Evolutionary conservation across 2,888 invertebrate genomes (phyloP).

Genomic region (Nephrotoma flavescens): DNA sequence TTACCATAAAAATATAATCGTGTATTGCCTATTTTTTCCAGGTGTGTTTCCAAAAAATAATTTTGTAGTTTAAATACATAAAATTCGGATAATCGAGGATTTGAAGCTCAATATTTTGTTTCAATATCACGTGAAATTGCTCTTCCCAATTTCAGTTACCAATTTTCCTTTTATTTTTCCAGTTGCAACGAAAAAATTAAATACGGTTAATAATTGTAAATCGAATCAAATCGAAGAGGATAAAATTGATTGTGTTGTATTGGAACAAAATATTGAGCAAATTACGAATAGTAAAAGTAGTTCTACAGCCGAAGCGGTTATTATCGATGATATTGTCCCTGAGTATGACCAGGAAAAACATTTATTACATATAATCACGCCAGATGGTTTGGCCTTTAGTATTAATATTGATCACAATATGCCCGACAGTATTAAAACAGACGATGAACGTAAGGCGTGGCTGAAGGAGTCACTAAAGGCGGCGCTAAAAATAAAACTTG

Average conservation of each 20-base stretch:
- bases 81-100: constrained; percentile 4
- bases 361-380: constrained; percentile 30
- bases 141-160: background rate
- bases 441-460: constrained; percentile 45
- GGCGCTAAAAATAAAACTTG: constrained; percentile 44
- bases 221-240: background rate
- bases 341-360: background rate
- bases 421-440: constrained; percentile 42
- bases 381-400: constrained; percentile 46
- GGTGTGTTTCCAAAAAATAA: background rate
- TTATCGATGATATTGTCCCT: background rate
- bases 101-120: background rate
- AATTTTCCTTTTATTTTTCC: background rate
- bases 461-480: constrained; percentile 47
- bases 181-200: background rate
- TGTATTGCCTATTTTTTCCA: background rate
- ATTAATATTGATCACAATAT: constrained; percentile 47
- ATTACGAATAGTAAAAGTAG: background rate
- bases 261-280: background rate
- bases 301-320: background rate
- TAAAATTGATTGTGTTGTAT: background rate
- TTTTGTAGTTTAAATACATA: background rate
- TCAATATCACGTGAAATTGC: background rate
- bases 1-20: background rate
- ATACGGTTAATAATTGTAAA: background rate